These are phyloP conservation scores for Mythimna albipuncta DNA, from an alignment of 2,888 invertebrate genomes.

Conservation along the genomic window DNA sequence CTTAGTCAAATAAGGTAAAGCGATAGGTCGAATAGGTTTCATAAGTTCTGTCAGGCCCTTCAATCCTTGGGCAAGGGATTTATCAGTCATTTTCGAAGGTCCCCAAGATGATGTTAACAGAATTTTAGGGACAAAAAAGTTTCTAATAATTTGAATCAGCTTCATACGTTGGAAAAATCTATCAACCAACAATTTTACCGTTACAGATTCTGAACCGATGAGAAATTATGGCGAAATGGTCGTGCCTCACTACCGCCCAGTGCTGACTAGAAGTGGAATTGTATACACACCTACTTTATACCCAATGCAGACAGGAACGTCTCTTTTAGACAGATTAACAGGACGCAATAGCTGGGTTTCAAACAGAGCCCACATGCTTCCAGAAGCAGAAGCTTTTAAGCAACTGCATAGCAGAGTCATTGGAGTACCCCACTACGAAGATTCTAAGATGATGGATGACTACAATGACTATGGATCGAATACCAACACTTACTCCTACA, in stretches of 20 bases:
- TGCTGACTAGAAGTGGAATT: conserved; percentile 56
- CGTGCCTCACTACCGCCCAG: conserved; percentile 50
- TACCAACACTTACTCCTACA: conserved; percentile 50
- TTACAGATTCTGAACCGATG: conserved; percentile 44
- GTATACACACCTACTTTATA: conserved; percentile 46
- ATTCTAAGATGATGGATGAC: conserved; percentile 45
- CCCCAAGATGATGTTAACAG: not conserved
- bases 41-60: not conserved
- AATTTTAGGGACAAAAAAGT: not conserved
- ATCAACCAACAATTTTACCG: not conserved
- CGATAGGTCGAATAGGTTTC: too few relatives aligned
- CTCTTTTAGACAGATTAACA: conserved; percentile 42
- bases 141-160: not conserved
- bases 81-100: too few relatives aligned
- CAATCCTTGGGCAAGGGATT: too few relatives aligned
- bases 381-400: conserved; percentile 16
- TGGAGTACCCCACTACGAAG: conserved; percentile 16
- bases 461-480: conserved; percentile 52
- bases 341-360: conserved; percentile 34
- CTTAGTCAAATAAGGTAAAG: too few relatives aligned
- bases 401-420: conserved; percentile 4
- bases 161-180: too few relatives aligned
- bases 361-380: conserved; percentile 18
- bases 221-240: conserved; percentile 40
- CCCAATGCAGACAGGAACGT: conserved; percentile 39